Base-by-base conservation (phyloP, 92 coral and sea anemone species). In the Siderastrea siderea region DNA sequence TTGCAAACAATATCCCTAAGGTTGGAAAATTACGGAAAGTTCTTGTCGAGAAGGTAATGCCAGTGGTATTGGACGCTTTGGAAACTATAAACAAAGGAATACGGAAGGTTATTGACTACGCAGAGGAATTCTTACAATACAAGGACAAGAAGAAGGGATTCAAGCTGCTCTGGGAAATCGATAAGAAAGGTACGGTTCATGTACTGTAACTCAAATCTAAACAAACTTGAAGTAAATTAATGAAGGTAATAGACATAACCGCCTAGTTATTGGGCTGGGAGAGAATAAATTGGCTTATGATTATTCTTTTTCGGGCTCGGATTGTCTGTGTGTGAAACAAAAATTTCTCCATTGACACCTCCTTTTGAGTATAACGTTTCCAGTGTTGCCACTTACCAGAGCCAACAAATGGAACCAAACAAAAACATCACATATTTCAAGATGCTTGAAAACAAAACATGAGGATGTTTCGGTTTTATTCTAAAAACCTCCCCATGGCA, bases 51-150 rank as follows among this genome's bases (percentile, higher is more conserved):
- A 70, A 70, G 47, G 75, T 70, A 3, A 7, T 70, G 75, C 75
- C 75, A 6, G 52, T 70, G 75, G 75, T 70, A 19, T 11, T 70
- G n/a, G 75, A 70, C 16, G 75, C 75, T n/a, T 46, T 70, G 54
- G 75, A 70, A 70, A 70, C 75, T 19, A 9, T 70, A 70, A 70
- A 70, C 75, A 70, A 45, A 46, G 75, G 75, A 11, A 10, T 70
- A 70, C 52, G 52, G 10, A 70, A 70, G 47, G 75, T 70, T 70
- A 70, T 70, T 19, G 75, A 70, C 75, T 70, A 70, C 75, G 75
- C 75, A 2, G 75, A 70, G 75, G 47, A 70, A 44, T 45, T 70
- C 11, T 48, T 70, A 48, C 17, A 70, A n/a, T 70, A 70, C 75
- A 70, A 70, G 16, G n/a, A 70, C 54, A 48, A 70, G 75, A 70